Base-by-base conservation (phyloP, 2,888 invertebrate species). In the Pseudococcus viburni region DNA sequence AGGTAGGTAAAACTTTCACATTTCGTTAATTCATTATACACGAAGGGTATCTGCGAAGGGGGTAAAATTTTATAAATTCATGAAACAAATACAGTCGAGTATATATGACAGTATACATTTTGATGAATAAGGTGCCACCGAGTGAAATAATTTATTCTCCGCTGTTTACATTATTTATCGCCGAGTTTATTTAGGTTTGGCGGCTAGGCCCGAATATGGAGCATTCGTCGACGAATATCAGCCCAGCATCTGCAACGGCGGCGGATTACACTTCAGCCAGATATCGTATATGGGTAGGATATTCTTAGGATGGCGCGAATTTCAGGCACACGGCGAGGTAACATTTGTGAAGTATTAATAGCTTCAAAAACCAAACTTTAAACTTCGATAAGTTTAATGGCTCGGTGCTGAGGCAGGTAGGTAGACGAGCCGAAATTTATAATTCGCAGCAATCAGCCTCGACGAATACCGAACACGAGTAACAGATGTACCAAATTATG, bases 361-460 rank as follows among this genome's bases (percentile, higher is more conserved):
- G 80, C 80, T 46, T 22, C 19, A 83, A 83, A 83, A 83, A 83
- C 80, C 80, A 83, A 83, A 83, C 80, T 83, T 83, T 83, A 83
- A 73, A 83, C 80, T 83, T 83, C 80, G 80, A 83, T 83, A 83
- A 83, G 80, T 83, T 83, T 83, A 83, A 83, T 77, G 15, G 77
- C 15, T 39, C 2, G 7, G 3, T 0, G 11, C 26, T 1, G n/a
- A 59, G 59, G 59, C 9, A 42, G 26, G 26, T 39, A 39, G 6
- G 39, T 59, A 59, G n/a, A n/a, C 17, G n/a, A 1, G 15, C n/a
- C 42, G 19, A 39, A 83, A 83, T 83, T 83, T 83, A 83, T 83
- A 83, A 83, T 83, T 83, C n/a, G 7, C 42, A 11, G 19, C 80
- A 46, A 83, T 83, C 80, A 83, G 42, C 42, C 42, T 42, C 42